Evolutionary conservation across 2,888 invertebrate genomes (phyloP), one percentile per base, ranked within the genome.

Genomic region (Temnothorax rugatulus): DNA sequence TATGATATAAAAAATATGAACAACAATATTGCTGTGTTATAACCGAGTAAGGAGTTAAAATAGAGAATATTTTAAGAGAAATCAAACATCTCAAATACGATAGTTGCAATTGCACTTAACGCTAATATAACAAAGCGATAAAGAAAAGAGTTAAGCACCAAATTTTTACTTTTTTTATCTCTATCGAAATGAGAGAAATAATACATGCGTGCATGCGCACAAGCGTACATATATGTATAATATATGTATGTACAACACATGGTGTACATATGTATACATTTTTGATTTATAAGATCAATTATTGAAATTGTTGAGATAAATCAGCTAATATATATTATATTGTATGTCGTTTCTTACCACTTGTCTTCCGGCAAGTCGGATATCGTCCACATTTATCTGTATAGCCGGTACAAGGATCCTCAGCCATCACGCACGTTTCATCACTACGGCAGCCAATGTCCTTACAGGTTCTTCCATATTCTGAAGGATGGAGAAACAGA

Each of bases 361-460:
- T 95, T 57, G 95, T 95, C 94, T 95, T 96, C 92, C 96, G 96
- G 94, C 97, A 97, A 21, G 97, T 97, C 44, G 97, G 97, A 93
- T 97, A 97, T 66, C 95, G 96, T 82, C 97, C 97, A 88, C 97
- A 97, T 85, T 96, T 95, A 82, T 96, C 95, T 87, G 95, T 95
- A 21, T 96, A 96, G 90, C 95, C 96, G 18, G 95, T 95, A 94
- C 98, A 98, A 0, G 97, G 97, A 90, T 97, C 97, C 91, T 97
- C 96, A 1, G 96, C 96, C 93, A 97, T 96, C 82, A 97, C 96
- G 94, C 98, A 98, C 84, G 96, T 96, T 95, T 98, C 96, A 92
- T 95, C 97, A 93, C 96, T 96, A 79, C 96, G 95, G 92, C 98
- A 98, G 73, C 97, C 97, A 91, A 98, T 98, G 93, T 98, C 98